Conservation (phyloP, 2,113 vertebrate species). For the Leucopternis melanops region DNA sequence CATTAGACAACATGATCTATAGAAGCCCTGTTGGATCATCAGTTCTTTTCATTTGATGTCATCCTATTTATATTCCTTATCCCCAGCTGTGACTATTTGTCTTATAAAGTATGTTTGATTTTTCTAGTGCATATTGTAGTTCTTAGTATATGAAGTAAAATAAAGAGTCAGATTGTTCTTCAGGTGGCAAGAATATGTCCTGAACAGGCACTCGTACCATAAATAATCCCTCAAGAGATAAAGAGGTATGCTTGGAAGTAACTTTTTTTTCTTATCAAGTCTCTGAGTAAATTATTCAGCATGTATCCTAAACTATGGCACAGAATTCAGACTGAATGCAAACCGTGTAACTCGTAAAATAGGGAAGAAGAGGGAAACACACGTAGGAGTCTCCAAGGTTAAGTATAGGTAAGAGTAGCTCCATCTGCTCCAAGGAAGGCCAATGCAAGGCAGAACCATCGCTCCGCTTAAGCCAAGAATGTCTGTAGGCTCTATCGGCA, state of each 20-base stretch:
- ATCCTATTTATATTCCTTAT: slow-evolving; percentile 53
- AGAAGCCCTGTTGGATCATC: slow-evolving; percentile 54
- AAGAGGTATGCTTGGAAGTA: background rate
- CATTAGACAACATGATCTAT: slow-evolving; percentile 53
- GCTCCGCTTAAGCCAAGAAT: background rate
- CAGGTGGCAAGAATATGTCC: background rate
- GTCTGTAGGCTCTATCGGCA: background rate
- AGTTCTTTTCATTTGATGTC: slow-evolving; percentile 54
- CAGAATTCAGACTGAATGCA: background rate
- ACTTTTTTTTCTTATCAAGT: background rate
- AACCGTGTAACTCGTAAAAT: background rate
- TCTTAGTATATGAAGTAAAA: background rate
- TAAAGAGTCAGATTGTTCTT: slow-evolving; percentile 22
- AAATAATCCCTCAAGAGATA: background rate
- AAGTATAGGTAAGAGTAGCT: rapidly evolving
- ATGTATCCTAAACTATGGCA: background rate
- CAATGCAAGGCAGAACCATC: background rate
- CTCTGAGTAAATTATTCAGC: background rate
- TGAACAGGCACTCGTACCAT: background rate
- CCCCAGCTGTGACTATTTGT: slow-evolving; percentile 48
- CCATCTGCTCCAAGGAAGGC: background rate
- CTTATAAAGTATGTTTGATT: slow-evolving; percentile 47
- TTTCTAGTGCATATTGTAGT: background rate
- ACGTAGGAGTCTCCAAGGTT: background rate
- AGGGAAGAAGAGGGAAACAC: background rate